Conservation (phyloP, 1,140 invertebrate genomes). For the Melitaea cinxia region DNA sequence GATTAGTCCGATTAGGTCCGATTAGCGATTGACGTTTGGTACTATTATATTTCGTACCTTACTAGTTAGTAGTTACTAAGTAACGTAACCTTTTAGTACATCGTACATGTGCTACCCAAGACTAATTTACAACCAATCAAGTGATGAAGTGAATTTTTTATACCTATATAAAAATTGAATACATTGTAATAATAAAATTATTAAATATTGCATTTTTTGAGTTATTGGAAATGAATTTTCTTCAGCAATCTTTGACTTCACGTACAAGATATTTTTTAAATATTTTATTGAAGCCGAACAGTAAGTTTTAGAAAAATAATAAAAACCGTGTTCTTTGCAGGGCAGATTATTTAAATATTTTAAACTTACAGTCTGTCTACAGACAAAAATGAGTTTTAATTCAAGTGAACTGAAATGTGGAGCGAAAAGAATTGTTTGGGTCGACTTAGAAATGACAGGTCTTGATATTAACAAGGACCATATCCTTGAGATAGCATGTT, state of each 20-base stretch:
- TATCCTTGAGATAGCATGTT: conserved; percentile 94
- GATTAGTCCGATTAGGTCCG: no score
- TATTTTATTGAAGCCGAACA: not conserved
- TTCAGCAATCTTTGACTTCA: conserved; percentile 3
- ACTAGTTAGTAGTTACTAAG: no score
- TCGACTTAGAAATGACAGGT: conserved; percentile 88
- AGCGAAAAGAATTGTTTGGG: conserved; percentile 80
- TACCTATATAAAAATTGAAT: no score
- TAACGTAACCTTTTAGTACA: no score
- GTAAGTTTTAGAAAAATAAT: conserved; percentile 2
- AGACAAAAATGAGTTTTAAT: conserved; percentile 27
- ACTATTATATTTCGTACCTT: no score
- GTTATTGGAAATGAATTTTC: conserved; percentile 15
- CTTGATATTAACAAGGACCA: conserved; percentile 89
- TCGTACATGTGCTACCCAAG: no score
- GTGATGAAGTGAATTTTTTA: no score
- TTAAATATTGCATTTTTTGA: not conserved
- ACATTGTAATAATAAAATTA: no score
- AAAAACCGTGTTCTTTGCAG: not conserved
- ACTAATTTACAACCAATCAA: no score
- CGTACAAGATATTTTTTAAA: not conserved
- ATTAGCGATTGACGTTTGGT: no score
- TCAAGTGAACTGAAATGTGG: conserved; percentile 30
- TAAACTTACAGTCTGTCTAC: conserved; percentile 18
- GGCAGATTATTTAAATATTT: conserved; percentile 3